phyloP scores from a whole-genome alignment of 1,140 invertebrate species.

The Lamellibrachia luymesi region DNA sequence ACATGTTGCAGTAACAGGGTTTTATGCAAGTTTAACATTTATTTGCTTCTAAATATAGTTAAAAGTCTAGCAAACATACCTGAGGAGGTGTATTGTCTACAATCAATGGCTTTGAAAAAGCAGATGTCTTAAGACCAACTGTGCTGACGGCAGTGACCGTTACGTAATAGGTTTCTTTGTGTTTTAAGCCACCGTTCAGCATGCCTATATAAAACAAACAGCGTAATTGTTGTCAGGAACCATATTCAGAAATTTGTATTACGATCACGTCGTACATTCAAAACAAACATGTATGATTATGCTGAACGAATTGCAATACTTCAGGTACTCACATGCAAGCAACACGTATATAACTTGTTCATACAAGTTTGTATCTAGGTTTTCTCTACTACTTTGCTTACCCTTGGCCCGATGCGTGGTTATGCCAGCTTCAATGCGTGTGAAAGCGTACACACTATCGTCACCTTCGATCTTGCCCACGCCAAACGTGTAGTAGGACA shows the following conservation, averaged over 20 bases:
- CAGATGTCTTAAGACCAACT: background rate
- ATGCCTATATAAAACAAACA: too few species aligned
- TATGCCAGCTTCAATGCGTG: background rate
- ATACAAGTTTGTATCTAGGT: too few species aligned
- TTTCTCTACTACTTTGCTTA: background rate
- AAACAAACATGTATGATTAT: too few species aligned
- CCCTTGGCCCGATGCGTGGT: background rate
- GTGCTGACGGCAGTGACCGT: slow-evolving; percentile 5
- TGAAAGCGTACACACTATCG: background rate
- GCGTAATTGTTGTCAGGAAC: too few species aligned
- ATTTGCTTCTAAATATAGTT: too few species aligned
- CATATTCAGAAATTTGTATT: too few species aligned
- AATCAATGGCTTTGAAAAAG: background rate
- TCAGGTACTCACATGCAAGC: too few species aligned
- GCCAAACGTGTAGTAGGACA: background rate
- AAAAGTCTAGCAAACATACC: background rate
- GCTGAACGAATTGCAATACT: too few species aligned
- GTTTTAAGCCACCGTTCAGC: background rate
- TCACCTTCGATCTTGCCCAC: background rate
- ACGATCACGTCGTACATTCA: too few species aligned
- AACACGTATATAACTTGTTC: too few species aligned
- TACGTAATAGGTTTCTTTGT: slow-evolving; percentile 10
- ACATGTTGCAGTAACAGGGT: too few species aligned
- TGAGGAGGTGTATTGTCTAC: slow-evolving; percentile 3
- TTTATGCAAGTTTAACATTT: too few species aligned